Evolutionary conservation across 2,797 vertebrate species (phyloP).

Genomic region (Gymnopithys bicolor): DNA sequence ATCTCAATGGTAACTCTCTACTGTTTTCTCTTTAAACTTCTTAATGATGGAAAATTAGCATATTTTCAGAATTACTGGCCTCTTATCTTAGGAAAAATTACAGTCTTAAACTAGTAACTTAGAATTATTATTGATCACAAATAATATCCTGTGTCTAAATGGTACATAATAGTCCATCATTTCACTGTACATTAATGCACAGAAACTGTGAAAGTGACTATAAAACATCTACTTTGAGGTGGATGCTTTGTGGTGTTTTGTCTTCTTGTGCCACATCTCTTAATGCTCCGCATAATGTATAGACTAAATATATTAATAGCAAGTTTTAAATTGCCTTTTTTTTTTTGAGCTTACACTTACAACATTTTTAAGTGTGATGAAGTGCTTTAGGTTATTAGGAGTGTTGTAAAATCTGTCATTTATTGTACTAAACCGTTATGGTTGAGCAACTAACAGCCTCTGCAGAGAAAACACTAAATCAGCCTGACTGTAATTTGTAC

Average conservation of each 20-base stretch:
- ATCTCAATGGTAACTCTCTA: neutral
- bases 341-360: slow-evolving; percentile 63
- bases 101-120: neutral
- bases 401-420: slow-evolving; percentile 73
- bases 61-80: slow-evolving; percentile 7
- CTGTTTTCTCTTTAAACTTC: neutral
- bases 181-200: slow-evolving; percentile 15
- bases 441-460: slow-evolving; percentile 56
- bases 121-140: slow-evolving; percentile 65
- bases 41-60: neutral
- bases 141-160: slow-evolving; percentile 55
- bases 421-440: slow-evolving; percentile 71
- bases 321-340: slow-evolving; percentile 68
- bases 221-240: slow-evolving; percentile 40
- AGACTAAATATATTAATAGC: slow-evolving; percentile 69
- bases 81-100: slow-evolving; percentile 10
- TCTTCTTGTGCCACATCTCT: slow-evolving; percentile 38
- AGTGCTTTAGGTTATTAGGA: slow-evolving; percentile 69
- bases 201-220: slow-evolving; percentile 17
- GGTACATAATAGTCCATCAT: slow-evolving; percentile 30
- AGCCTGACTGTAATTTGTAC: slow-evolving; percentile 17
- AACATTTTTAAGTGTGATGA: slow-evolving; percentile 72
- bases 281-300: slow-evolving; percentile 66
- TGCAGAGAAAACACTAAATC: slow-evolving; percentile 43
- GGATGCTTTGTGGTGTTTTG: slow-evolving; percentile 44